Percentiles rank a stretch among this genome's conserved stretches.
These are phyloP conservation scores for Laterallus jamaicensis DNA, from an alignment of 2,113 vertebrate genomes.

Conservation along the genomic window DNA sequence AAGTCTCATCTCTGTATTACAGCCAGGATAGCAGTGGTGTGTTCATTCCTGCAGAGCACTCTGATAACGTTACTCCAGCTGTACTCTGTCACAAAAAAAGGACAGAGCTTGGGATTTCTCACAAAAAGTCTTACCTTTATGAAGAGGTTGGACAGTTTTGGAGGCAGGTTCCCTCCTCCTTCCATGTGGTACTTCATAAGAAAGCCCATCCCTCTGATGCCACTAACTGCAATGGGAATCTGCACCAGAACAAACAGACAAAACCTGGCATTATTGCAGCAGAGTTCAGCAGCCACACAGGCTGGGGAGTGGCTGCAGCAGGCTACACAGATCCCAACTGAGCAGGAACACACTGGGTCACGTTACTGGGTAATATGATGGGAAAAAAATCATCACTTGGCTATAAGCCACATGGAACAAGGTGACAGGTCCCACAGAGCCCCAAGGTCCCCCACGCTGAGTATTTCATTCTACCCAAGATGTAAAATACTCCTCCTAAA, in stretches of 20 bases:
- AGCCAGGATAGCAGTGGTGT: neutral
- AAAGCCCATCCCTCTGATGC: slow-evolving; percentile 92
- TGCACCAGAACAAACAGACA: slow-evolving; percentile 47
- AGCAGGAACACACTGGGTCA: neutral
- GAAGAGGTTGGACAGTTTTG: slow-evolving; percentile 87
- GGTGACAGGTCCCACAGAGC: neutral
- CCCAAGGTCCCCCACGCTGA: neutral
- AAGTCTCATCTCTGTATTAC: neutral
- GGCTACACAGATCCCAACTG: neutral
- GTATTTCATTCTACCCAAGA: neutral
- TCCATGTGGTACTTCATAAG: slow-evolving; percentile 90
- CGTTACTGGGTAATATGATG: rapidly evolving
- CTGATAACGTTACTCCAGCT: neutral
- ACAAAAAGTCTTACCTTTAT: slow-evolving; percentile 83
- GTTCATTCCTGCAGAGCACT: neutral
- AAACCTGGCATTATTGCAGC: neutral
- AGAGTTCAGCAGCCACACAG: neutral
- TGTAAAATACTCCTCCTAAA: neutral
- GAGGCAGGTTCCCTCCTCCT: slow-evolving; percentile 75
- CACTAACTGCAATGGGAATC: slow-evolving; percentile 95
- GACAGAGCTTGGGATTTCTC: neutral
- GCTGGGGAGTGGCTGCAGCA: neutral
- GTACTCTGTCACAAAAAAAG: neutral
- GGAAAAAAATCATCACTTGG: neutral
- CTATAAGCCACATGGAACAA: neutral